phyloP scores from a whole-genome alignment of 37 sponge, comb jelly and placozoan genomes.

The Crambe crambe region DNA sequence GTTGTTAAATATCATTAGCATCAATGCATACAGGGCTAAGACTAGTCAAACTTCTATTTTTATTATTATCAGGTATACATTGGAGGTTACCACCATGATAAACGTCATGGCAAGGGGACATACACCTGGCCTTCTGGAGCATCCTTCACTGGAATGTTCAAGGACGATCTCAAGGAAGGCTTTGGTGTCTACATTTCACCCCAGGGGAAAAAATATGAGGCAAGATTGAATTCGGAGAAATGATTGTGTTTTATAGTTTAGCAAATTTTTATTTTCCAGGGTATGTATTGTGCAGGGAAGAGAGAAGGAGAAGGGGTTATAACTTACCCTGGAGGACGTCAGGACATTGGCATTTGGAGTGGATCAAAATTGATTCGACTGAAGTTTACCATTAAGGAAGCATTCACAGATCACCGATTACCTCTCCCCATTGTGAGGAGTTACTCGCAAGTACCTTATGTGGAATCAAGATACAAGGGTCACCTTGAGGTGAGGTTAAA shows the following conservation, averaged over 20 bases:
- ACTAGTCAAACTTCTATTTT: too few relatives aligned
- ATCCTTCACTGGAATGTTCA: slow-evolving; percentile 69
- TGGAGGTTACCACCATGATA: slow-evolving; percentile 75
- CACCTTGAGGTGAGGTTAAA: slow-evolving; percentile 62
- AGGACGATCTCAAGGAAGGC: slow-evolving; percentile 69
- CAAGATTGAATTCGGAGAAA: neutral
- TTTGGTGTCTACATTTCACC: slow-evolving; percentile 61
- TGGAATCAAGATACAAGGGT: slow-evolving; percentile 46
- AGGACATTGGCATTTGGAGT: slow-evolving; percentile 84
- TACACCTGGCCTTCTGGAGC: slow-evolving; percentile 88
- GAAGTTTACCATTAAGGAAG: slow-evolving; percentile 54
- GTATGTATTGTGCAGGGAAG: slow-evolving; percentile 61
- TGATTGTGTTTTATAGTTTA: neutral
- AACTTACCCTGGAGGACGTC: slow-evolving; percentile 60
- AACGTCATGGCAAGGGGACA: slow-evolving; percentile 69
- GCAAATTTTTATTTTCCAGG: slow-evolving; percentile 33
- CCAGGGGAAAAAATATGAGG: slow-evolving; percentile 82
- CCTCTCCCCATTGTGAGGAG: neutral
- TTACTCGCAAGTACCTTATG: slow-evolving; percentile 20
- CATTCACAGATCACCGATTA: neutral
- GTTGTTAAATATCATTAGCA: too few relatives aligned
- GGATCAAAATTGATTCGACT: slow-evolving; percentile 71
- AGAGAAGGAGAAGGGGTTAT: slow-evolving; percentile 81
- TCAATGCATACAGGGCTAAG: neutral
- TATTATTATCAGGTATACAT: slow-evolving; percentile 54